Conservation (phyloP, 2,113 vertebrate genomes). For the Silurus asotus region DNA sequence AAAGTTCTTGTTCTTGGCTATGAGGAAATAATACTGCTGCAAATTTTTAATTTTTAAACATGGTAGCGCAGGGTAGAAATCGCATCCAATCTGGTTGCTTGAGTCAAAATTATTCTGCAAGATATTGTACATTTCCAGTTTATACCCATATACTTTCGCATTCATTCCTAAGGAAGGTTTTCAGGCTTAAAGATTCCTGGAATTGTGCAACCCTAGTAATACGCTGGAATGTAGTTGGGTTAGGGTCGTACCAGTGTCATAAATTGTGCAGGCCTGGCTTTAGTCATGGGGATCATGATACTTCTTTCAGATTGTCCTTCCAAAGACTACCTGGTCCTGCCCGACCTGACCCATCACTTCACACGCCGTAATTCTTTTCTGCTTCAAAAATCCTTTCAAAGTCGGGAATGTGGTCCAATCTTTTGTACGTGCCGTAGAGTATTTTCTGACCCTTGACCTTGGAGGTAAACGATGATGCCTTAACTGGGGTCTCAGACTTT, state of each 20-base stretch:
- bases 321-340: neutral
- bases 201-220: neutral
- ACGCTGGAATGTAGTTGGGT: constrained; percentile 10
- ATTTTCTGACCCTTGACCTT: neutral
- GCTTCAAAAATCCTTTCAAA: neutral
- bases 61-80: too few species aligned
- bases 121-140: too few species aligned
- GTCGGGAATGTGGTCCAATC: neutral
- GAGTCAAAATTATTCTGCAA: too few species aligned
- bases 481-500: neutral
- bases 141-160: too few species aligned
- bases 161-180: too few species aligned
- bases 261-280: constrained; percentile 28
- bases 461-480: neutral
- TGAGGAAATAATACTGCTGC: neutral
- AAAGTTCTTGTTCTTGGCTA: neutral
- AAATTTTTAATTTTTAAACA: too few species aligned
- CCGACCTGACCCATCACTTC: neutral
- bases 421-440: neutral
- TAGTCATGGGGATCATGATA: constrained; percentile 30
- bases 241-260: neutral
- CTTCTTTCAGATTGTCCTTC: constrained; percentile 3
- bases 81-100: too few species aligned
- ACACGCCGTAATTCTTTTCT: constrained; percentile 13
- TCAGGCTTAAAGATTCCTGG: too few species aligned